Conservation (phyloP, 2,113 vertebrate genomes). For the Heterotilapia buettikoferi region DNA sequence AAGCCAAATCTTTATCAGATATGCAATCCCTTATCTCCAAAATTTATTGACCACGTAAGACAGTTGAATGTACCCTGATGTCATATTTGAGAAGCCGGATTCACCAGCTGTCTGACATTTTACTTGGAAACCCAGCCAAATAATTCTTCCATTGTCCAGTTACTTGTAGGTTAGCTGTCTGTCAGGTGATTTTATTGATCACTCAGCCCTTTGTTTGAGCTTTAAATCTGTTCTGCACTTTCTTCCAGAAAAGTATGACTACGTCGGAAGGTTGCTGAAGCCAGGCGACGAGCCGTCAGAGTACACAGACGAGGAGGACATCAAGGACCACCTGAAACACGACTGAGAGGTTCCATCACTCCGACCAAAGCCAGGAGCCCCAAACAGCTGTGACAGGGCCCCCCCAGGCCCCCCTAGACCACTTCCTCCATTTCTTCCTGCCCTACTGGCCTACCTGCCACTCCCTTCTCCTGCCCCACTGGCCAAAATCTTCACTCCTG, state of each 20-base stretch:
- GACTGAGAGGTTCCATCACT: slow-evolving; percentile 83
- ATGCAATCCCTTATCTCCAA: not conserved
- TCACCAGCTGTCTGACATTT: not conserved
- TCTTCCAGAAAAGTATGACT: slow-evolving; percentile 93
- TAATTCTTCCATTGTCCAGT: not conserved
- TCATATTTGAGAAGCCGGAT: not conserved
- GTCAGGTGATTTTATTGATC: not conserved
- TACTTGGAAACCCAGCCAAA: not conserved
- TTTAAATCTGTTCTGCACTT: not conserved
- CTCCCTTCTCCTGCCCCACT: not conserved
- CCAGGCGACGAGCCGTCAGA: slow-evolving; percentile 97
- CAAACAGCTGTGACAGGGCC: slow-evolving; percentile 75
- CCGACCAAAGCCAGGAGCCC: slow-evolving; percentile 90
- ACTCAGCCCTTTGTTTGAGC: not conserved
- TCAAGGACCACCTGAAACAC: slow-evolving; percentile 97
- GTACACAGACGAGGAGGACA: slow-evolving; percentile 98
- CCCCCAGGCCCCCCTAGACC: slow-evolving; percentile 10
- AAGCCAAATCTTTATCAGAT: not conserved
- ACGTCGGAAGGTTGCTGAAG: slow-evolving; percentile 96
- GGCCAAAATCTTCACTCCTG: not conserved
- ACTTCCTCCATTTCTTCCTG: slow-evolving; percentile 47
- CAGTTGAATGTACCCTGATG: not conserved
- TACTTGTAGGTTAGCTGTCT: not conserved
- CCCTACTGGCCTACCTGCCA: not conserved
- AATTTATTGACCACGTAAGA: not conserved